Conservation (phyloP, 2,113 vertebrate genomes). For the Indri indri region DNA sequence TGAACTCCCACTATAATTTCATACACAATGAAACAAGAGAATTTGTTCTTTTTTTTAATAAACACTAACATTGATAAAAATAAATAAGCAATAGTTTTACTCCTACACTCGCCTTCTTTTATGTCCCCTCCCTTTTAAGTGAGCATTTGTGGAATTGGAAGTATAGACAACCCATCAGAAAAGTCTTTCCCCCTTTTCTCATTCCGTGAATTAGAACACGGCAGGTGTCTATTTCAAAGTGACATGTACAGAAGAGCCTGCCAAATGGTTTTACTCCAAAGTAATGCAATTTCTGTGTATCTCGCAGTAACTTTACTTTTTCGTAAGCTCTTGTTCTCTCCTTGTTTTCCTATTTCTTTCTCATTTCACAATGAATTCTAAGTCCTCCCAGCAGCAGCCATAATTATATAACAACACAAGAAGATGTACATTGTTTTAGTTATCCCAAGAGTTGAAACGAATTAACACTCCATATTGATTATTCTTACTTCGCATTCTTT, state of each 20-base stretch:
- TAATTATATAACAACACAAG: slow-evolving; percentile 41
- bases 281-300: neutral
- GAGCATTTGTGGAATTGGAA: slow-evolving; percentile 45
- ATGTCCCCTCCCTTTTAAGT: neutral
- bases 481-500: slow-evolving; percentile 46
- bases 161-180: slow-evolving; percentile 45
- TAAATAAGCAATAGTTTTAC: neutral
- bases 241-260: neutral
- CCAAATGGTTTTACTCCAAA: slow-evolving; percentile 30
- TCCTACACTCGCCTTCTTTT: neutral
- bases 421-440: neutral
- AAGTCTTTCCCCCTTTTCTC: neutral
- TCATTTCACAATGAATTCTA: slow-evolving; percentile 41
- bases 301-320: slow-evolving; percentile 17
- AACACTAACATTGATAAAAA: slow-evolving; percentile 38
- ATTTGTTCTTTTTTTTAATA: slow-evolving; percentile 20
- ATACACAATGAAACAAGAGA: neutral
- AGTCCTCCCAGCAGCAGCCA: neutral
- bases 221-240: slow-evolving; percentile 45
- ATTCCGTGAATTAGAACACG: slow-evolving; percentile 39
- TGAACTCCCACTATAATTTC: slow-evolving; percentile 54
- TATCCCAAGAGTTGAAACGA: slow-evolving; percentile 39
- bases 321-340: neutral
- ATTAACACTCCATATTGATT: slow-evolving; percentile 55
- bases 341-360: neutral